Conservation (phyloP, 1,140 invertebrate genomes). For the Zaprionus davidi region DNA sequence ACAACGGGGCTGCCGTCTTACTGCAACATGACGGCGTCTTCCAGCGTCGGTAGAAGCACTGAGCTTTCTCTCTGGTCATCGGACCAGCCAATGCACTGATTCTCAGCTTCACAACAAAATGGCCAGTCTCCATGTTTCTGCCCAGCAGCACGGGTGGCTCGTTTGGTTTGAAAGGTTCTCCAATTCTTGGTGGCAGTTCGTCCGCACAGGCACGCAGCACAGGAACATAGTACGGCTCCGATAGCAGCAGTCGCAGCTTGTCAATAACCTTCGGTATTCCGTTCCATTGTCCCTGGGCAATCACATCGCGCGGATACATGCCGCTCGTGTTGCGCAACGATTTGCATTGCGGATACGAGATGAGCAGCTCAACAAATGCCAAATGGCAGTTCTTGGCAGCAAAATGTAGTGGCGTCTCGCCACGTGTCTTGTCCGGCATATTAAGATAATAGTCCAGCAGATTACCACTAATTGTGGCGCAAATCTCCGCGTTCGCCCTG, state of each 20-base stretch:
- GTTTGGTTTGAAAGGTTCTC: conserved; percentile 89
- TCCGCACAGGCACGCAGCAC: conserved; percentile 91
- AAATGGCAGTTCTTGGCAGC: conserved; percentile 93
- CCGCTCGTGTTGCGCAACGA: conserved; percentile 89
- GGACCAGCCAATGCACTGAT: conserved; percentile 93
- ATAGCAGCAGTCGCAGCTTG: conserved; percentile 87
- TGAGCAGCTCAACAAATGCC: conserved; percentile 90
- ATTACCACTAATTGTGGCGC: conserved; percentile 85
- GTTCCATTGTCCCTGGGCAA: conserved; percentile 86
- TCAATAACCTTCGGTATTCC: conserved; percentile 82
- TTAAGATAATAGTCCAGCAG: conserved; percentile 96
- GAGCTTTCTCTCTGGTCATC: conserved; percentile 90
- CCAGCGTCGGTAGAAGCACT: conserved; percentile 90
- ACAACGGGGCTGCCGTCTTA: conserved; percentile 44
- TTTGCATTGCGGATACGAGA: conserved; percentile 91
- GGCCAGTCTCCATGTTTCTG: conserved; percentile 84
- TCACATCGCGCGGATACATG: conserved; percentile 90
- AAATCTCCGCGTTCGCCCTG: conserved; percentile 85
- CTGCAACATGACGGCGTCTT: conserved; percentile 89
- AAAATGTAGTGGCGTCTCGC: conserved; percentile 96
- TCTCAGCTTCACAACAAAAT: conserved; percentile 88
- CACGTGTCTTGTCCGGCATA: conserved; percentile 95
- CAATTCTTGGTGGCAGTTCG: conserved; percentile 89
- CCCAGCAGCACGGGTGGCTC: conserved; percentile 87
- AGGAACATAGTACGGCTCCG: conserved; percentile 93